Conservation (phyloP, 2,888 invertebrate species). For the Thera obeliscata region DNA sequence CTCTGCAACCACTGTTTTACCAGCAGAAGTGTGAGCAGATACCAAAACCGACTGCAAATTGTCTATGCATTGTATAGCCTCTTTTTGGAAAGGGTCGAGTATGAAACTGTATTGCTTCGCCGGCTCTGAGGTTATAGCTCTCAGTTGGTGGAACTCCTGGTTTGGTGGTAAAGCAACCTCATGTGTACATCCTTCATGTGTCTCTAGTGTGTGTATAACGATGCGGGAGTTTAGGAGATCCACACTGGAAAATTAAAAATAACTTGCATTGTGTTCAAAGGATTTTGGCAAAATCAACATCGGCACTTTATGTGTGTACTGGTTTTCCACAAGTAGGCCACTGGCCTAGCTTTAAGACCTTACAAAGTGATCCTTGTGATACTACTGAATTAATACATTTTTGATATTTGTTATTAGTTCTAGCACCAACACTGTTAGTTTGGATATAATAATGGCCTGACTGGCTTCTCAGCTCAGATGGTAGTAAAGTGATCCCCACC, state of each 20-base stretch:
- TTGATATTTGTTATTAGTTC: too few relatives aligned
- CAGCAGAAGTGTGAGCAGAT: conserved; percentile 99
- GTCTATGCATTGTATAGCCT: conserved; percentile 98
- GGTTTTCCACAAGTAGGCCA: too few relatives aligned
- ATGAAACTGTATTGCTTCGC: conserved; percentile 97
- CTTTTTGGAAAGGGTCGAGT: conserved; percentile 98
- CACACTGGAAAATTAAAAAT: conserved; percentile 78
- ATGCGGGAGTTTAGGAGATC: conserved; percentile 92
- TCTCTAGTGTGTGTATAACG: conserved; percentile 94
- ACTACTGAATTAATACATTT: too few relatives aligned
- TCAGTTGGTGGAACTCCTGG: conserved; percentile 88
- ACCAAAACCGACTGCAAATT: conserved; percentile 99
- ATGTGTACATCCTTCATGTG: conserved; percentile 96
- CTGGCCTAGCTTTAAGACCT: too few relatives aligned
- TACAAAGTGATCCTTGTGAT: too few relatives aligned
- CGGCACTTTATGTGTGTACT: too few relatives aligned
- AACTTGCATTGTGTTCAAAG: background rate
- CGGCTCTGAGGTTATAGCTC: conserved; percentile 86
- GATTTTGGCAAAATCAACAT: too few relatives aligned
- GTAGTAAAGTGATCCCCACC: too few relatives aligned
- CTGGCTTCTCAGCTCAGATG: too few relatives aligned
- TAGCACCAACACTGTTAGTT: too few relatives aligned
- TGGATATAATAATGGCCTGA: too few relatives aligned
- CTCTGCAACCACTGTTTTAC: conserved; percentile 99
- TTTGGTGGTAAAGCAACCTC: conserved; percentile 97